A percentile compares a stretch with the other conserved stretches of the same genome.
These are phyloP conservation scores for Bucco capensis DNA, from an alignment of 2,113 vertebrate genomes.

Conservation along the genomic window DNA sequence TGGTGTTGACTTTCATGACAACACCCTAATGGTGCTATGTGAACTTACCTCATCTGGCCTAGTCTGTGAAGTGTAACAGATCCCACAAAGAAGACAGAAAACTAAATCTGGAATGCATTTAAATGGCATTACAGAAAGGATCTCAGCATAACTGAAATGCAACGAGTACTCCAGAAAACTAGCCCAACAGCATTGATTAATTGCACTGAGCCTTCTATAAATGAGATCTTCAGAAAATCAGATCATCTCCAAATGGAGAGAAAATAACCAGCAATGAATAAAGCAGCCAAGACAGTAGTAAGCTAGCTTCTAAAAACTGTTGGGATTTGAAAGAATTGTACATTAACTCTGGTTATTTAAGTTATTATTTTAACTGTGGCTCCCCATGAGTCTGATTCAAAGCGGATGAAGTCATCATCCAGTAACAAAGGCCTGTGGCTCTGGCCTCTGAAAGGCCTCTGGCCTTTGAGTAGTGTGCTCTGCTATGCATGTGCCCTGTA, in stretches of 20 bases:
- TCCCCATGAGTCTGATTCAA: constrained; percentile 17
- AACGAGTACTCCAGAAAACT: background rate
- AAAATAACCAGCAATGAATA: background rate
- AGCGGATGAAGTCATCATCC: background rate
- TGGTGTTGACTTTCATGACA: background rate
- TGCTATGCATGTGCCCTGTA: background rate
- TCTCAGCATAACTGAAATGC: background rate
- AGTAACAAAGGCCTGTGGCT: background rate
- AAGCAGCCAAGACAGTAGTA: constrained; percentile 55
- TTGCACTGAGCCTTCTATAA: background rate
- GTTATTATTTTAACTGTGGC: constrained; percentile 11
- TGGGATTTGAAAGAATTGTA: constrained; percentile 29
- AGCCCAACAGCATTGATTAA: background rate
- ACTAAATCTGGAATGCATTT: constrained; percentile 31
- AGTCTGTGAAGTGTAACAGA: background rate
- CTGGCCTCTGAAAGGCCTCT: background rate
- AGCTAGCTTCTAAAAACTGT: constrained; percentile 12
- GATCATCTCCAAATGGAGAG: constrained; percentile 23
- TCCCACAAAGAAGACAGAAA: background rate
- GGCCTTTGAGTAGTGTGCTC: background rate
- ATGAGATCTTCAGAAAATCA: constrained; percentile 26
- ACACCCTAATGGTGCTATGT: background rate
- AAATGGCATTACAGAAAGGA: background rate
- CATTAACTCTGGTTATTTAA: constrained; percentile 29
- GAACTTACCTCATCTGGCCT: background rate